Evolutionary conservation across 1,140 invertebrate species (phyloP), one percentile per base, ranked within the genome.

Genomic region (Musca vetustissima): DNA sequence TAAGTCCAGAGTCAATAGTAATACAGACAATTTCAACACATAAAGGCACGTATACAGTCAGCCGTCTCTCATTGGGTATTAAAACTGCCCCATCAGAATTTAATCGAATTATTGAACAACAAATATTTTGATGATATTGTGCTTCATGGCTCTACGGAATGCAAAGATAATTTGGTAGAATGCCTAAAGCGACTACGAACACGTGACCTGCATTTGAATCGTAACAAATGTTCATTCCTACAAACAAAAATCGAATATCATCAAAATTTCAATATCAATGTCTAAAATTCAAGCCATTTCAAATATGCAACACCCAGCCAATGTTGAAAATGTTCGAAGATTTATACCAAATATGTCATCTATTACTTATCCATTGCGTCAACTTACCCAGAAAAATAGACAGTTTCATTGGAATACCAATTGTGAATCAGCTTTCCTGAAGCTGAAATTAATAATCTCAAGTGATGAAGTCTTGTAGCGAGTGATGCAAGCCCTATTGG

Each of bases 291-390:
- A 50, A 32, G 71, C 72, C 4, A 75, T 75, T 48, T 32, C 50
- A 53, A 49, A 73, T 36, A 55, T 66, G n/a, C 67, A 69, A 19
- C 14, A 14, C 8, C 69, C 69, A 1, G 32, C 64, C 53, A 64
- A 7, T 17, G 13, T 48, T 17, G 52, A 68, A 22, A 53, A 70
- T 11, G 50, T 68, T n/a, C 17, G 49, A 52, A n/a, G 55, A 49
- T 81, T 79, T 64, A 52, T 76, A 25, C 53, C 53, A 75, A 76
- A 55, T 55, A 72, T 47, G 69, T 69, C 22, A 53, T 47, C 50
- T 17, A 49, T 61, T 11, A 61, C 64, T n/a, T 49, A 11, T 9
- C 53, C 70, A 11, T 71, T 82, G 47, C 47, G 71, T 9, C 75
- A 78, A 11, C 67, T 83, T 1, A 21, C 71, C 25, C 15, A 69